A percentile compares a stretch with the other conserved stretches of the same genome.
Conservation (phyloP, 2,113 vertebrate genomes). For the Prietella phreatophila region DNA sequence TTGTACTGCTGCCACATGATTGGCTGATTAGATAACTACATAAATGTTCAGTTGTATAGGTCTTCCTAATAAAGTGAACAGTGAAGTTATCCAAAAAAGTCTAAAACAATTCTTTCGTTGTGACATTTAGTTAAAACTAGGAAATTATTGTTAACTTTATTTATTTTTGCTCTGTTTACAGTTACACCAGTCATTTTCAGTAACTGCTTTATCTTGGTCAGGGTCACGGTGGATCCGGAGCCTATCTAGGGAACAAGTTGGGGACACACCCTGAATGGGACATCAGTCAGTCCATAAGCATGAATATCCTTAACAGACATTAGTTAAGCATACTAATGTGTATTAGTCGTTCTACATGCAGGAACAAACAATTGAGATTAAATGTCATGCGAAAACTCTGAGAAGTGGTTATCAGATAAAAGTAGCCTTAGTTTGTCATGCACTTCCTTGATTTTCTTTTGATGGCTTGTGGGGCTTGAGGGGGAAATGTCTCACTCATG, state of each 20-base stretch:
- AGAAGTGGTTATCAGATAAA: not conserved
- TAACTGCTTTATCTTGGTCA: not conserved
- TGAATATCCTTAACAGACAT: not conserved
- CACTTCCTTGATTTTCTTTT: not conserved
- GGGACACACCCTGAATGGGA: not conserved
- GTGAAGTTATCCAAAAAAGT: not conserved
- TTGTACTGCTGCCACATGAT: no score
- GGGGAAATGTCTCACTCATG: conserved; percentile 4
- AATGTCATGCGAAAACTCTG: not conserved
- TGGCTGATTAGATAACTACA: no score
- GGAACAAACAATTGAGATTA: not conserved
- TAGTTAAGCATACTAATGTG: not conserved
- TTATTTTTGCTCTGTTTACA: not conserved
- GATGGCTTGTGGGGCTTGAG: not conserved
- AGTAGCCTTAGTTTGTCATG: not conserved
- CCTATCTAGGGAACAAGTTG: not conserved
- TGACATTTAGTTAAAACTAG: not conserved
- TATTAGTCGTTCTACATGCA: not conserved
- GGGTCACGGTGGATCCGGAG: not conserved
- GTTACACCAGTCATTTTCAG: not conserved
- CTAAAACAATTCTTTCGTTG: not conserved
- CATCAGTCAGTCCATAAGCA: not conserved
- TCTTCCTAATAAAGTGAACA: not conserved
- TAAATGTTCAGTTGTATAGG: not conserved
- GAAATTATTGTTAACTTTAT: not conserved